Conservation (phyloP, 1,140 invertebrate species). For the Calosoma granatense region DNA sequence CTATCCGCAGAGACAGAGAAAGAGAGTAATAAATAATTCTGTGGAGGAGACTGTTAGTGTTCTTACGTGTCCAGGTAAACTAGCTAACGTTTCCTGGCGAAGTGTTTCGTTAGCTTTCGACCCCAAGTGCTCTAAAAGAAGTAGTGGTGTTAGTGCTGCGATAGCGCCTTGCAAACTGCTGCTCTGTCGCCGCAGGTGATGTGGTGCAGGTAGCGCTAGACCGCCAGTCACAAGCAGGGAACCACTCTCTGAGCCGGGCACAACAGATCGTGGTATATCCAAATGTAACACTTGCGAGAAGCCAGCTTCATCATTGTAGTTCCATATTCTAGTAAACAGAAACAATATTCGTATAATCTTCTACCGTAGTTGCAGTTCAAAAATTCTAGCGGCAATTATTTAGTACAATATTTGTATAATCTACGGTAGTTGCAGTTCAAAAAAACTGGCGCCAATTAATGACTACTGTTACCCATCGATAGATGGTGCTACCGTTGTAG, state of each 20-base stretch:
- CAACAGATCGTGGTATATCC: constrained; percentile 46
- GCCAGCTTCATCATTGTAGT: constrained; percentile 55
- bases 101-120: constrained; percentile 37
- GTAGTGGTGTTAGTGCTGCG: constrained; percentile 32
- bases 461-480: too few species aligned
- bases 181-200: constrained; percentile 18
- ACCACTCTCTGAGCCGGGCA: constrained; percentile 49
- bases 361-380: background rate
- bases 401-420: too few species aligned
- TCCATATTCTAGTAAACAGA: constrained; percentile 48
- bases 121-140: constrained; percentile 40
- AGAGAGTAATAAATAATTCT: constrained; percentile 5
- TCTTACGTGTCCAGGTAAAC: constrained; percentile 41
- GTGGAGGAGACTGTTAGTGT: background rate
- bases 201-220: constrained; percentile 40
- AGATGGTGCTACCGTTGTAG: too few species aligned
- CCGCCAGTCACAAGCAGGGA: constrained; percentile 47
- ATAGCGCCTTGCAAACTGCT: constrained; percentile 30
- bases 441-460: too few species aligned
- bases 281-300: constrained; percentile 54
- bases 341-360: constrained; percentile 17
- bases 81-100: constrained; percentile 36
- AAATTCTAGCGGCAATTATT: background rate
- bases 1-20: too few species aligned
- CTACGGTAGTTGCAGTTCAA: too few species aligned